Percentiles rank a stretch among this genome's conserved stretches.
Evolutionary conservation across 2,113 vertebrate genomes (phyloP).

Genomic region (Callipepla squamata): DNA sequence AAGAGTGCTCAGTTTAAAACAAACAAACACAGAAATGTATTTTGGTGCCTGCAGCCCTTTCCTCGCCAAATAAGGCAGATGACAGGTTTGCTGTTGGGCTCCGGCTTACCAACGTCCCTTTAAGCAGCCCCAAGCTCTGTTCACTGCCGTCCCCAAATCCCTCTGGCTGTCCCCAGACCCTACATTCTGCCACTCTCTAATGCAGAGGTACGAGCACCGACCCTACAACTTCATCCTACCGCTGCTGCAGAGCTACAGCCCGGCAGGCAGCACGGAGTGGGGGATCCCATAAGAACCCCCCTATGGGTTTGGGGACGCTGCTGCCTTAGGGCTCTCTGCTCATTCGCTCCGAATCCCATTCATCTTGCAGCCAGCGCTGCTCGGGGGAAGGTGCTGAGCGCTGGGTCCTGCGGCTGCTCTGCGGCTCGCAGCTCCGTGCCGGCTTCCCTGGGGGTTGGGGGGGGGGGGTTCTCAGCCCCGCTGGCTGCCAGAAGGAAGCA

Average conservation of each 20-base stretch:
- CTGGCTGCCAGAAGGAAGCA: not conserved
- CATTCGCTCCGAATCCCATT: not conserved
- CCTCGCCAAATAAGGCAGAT: constrained; percentile 74
- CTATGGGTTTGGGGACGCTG: not conserved
- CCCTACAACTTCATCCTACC: not conserved
- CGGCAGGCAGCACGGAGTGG: not conserved
- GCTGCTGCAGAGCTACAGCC: not conserved
- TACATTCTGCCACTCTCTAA: not conserved
- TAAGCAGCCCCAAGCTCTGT: constrained; percentile 32
- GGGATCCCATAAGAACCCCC: accelerated
- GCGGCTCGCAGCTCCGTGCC: constrained; percentile 31
- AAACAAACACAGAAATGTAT: constrained; percentile 57
- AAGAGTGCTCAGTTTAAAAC: not conserved
- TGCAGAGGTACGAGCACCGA: not conserved
- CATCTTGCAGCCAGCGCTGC: not conserved
- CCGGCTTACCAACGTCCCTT: constrained; percentile 39
- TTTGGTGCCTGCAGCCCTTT: constrained; percentile 27
- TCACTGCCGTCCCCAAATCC: constrained; percentile 15
- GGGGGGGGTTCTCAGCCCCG: not conserved
- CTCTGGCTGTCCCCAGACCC: not conserved
- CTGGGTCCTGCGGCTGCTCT: constrained; percentile 40
- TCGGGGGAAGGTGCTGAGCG: constrained; percentile 55
- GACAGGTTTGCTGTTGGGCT: not conserved
- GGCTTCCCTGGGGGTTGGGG: not conserved
- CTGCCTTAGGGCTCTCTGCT: not conserved